Conservation (phyloP, 2,113 vertebrate genomes). For the Mobula hypostoma region DNA sequence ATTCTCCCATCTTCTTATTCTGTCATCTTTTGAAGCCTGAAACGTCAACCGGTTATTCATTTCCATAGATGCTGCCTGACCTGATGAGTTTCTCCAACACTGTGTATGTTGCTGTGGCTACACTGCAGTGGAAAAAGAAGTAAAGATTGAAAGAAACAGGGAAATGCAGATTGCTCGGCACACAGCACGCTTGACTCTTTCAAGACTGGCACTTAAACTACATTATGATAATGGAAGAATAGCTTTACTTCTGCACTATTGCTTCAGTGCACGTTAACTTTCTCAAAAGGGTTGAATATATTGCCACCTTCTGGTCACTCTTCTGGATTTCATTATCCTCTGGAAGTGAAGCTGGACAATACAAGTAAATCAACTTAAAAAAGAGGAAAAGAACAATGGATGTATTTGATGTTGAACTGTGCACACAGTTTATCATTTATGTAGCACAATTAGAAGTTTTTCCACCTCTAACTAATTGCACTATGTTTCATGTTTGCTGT, state of each 20-base stretch:
- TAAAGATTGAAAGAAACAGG: not conserved
- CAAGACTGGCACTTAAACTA: not conserved
- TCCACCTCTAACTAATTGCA: constrained; percentile 49
- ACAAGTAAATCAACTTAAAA: not conserved
- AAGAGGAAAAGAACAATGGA: not conserved
- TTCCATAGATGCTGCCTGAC: too few relatives aligned
- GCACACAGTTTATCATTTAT: constrained; percentile 35
- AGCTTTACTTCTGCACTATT: not conserved
- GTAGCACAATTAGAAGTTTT: constrained; percentile 46
- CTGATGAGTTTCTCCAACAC: too few relatives aligned
- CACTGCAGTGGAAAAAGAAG: not conserved
- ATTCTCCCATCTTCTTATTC: too few relatives aligned
- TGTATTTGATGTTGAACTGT: not conserved
- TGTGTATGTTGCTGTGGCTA: too few relatives aligned
- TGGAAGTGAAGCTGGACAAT: not conserved
- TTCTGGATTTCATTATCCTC: not conserved
- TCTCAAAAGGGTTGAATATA: constrained; percentile 1
- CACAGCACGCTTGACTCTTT: not conserved
- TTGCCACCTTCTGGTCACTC: constrained; percentile 19
- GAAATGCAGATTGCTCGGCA: not conserved
- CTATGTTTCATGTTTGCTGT: constrained; percentile 46
- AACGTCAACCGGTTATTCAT: too few relatives aligned
- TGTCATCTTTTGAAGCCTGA: too few relatives aligned
- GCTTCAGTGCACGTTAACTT: not conserved
- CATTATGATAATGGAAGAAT: not conserved